Evolutionary conservation across 2,888 invertebrate genomes (phyloP), one percentile per base, ranked within the genome.

Genomic region (Spilosoma lubricipeda): DNA sequence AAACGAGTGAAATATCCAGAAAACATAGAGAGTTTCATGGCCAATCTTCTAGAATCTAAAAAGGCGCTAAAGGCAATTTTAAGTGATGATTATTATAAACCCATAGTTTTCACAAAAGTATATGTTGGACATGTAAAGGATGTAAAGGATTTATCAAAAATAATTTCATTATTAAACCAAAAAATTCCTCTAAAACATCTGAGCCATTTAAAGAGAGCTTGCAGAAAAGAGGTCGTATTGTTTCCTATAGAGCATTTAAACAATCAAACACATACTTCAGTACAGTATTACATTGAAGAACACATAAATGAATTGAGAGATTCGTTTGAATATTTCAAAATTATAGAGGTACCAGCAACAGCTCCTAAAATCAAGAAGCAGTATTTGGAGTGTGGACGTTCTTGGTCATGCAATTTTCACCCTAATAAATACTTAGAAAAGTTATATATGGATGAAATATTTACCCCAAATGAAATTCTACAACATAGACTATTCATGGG

Each of bases 351-450:
- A 0, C 97, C 98, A 0, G 89, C 93, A 36, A 85, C 87, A n/a
- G 90, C 96, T 13, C 97, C 98, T 0, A 96, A 96, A 87, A 96
- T 98, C 0, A 96, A 97, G 71, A 93, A 91, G 66, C 98, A 99
- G 86, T 97, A 97, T 85, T 93, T 96, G 0, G 92, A 94, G 80
- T 96, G 96, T 9, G 95, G 96, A 23, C 93, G 94, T 72, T 90
- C 96, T 66, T 99, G 99, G 99, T 97, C 98, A 0, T 97, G 98
- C 72, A 98, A 98, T 88, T 99, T 98, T 88, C 98, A 98, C 92
- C 97, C 97, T 0, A 97, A 98, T 87, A 96, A 97, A 77, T 96
- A 97, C 78, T 87, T 97, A n/a, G 98, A 98, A 88, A 96, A 96
- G 68, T 87, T 98, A 20, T 90, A 97, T 3, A 95, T 96, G 20